Base-by-base conservation (phyloP, 1,140 invertebrate genomes). In the Kradibia gibbosae region DNA sequence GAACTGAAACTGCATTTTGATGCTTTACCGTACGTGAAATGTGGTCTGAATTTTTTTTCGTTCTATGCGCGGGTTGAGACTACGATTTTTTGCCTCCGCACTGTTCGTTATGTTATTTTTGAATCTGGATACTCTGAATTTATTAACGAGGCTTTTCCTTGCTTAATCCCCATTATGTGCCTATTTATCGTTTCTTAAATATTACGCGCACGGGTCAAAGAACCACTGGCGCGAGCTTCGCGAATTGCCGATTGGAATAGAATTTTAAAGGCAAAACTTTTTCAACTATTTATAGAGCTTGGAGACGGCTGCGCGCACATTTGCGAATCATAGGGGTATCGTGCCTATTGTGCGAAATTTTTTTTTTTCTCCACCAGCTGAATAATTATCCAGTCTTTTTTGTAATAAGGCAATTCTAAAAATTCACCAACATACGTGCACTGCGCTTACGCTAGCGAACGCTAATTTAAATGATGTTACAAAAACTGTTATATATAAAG, bases 1-100 rank as follows among this genome's bases (percentile, higher is more conserved):
- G 20, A 70, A 39, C 50, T 72, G 31, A 53, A 20, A 67, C n/a
- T 75, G 65, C 53, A 75, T 62, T 45, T 75, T 75, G 57, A 74
- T 76, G 36, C 60, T 53, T 77, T 8, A 13, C 34, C 50, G 20
- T 15, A 62, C 45, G 22, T 45, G 25, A 25, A 70, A 31, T 67
- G 31, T 31, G 28, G 11, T 45, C 11, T 62, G 70, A 42, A 45
- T 42, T 76, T 76, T 76, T 76, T 39, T 22, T 36, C 70, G 28
- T n/a, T n/a, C n/a, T n/a, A n/a, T n/a, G 10, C 34, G 72, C 39
- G 72, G 31, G 48, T 74, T 31, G 13, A 1, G 1, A 34, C 31
- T 36, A 15, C 15, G 20, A 20, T 10, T 65, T 36, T 65, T 65
- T 36, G 11, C 28, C 0, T 20, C 22, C 60, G 31, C n/a, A n/a